Conservation (phyloP, 2,113 vertebrate genomes). For the Junco hyemalis region DNA sequence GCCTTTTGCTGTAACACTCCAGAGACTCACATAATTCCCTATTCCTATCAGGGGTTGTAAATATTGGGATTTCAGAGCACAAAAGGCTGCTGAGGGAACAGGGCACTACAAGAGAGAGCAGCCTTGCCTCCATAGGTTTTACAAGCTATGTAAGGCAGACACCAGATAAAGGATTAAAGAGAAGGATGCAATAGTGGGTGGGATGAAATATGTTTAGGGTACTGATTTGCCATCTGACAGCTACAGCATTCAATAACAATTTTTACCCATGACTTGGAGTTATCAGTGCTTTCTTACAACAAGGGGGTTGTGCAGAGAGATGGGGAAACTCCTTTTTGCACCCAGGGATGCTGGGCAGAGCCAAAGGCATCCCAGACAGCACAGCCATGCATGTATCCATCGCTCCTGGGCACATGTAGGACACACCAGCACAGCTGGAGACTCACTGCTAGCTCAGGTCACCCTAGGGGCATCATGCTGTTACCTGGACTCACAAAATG, state of each 20-base stretch:
- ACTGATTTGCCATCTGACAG: background rate
- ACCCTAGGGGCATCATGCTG: background rate
- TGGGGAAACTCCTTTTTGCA: accelerated
- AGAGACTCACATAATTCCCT: background rate
- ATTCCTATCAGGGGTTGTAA: background rate
- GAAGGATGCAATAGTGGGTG: background rate
- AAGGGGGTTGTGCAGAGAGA: background rate
- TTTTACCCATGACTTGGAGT: background rate
- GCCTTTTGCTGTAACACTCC: background rate
- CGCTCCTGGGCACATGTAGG: background rate
- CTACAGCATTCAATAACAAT: accelerated
- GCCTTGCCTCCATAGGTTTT: background rate
- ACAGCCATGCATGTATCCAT: background rate
- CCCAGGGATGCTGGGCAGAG: background rate
- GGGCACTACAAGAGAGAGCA: background rate
- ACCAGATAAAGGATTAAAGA: background rate
- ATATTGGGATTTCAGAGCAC: background rate
- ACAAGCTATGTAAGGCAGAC: background rate
- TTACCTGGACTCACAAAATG: background rate
- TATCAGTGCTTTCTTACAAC: background rate
- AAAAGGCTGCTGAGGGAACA: background rate
- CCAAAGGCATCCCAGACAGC: background rate
- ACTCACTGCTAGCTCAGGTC: background rate
- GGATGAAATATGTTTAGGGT: background rate
- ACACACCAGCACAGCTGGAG: accelerated